phyloP scores from a whole-genome alignment of 2,797 vertebrate genomes.

The Sardinella longiceps region DNA sequence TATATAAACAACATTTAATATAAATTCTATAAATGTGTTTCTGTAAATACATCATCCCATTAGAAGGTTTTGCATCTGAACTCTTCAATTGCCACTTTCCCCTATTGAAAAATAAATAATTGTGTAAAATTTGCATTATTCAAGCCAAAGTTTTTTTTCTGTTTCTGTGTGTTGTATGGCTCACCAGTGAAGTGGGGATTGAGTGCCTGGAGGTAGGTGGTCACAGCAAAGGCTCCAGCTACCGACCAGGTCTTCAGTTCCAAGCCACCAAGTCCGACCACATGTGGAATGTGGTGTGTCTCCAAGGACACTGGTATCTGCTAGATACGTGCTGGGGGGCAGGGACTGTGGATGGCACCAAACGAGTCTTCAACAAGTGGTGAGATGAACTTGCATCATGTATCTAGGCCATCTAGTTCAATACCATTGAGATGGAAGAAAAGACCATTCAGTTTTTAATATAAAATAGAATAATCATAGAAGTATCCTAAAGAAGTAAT shows the following conservation, averaged over 20 bases:
- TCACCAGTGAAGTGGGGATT: constrained; percentile 61
- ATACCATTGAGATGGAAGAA: background rate
- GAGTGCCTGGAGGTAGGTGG: constrained; percentile 57
- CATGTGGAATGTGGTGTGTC: constrained; percentile 63
- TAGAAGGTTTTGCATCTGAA: no score
- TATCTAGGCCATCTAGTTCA: background rate
- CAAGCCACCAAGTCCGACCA: constrained; percentile 65
- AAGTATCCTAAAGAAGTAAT: no score
- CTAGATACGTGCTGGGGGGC: constrained; percentile 70
- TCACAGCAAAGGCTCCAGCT: constrained; percentile 53
- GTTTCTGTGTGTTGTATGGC: background rate
- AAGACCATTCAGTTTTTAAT: background rate
- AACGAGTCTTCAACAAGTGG: constrained; percentile 61
- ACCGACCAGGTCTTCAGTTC: constrained; percentile 40
- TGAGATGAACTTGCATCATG: constrained; percentile 40
- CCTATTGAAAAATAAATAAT: no score
- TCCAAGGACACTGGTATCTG: constrained; percentile 61
- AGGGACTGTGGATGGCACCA: constrained; percentile 60
- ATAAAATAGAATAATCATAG: no score
- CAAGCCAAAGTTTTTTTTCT: no score
- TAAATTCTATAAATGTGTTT: no score
- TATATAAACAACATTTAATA: no score
- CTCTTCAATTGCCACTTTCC: background rate
- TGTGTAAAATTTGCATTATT: no score
- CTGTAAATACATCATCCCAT: no score